Base-by-base conservation (phyloP, 2,113 vertebrate genomes). In the Marcusenius ussheri region DNA sequence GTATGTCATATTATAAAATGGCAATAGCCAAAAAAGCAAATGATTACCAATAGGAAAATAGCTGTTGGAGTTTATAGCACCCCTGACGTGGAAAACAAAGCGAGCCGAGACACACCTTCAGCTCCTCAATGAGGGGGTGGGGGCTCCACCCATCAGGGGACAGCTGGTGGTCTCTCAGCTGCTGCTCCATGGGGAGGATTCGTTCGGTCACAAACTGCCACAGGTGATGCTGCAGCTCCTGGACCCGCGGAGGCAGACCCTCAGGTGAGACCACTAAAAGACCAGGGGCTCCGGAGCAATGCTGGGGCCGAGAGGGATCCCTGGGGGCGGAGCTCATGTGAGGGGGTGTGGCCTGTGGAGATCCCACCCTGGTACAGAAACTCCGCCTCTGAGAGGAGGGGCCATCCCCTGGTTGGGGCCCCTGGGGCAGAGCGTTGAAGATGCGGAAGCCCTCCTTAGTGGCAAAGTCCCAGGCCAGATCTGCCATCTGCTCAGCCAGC, bases 381-480 rank as follows among this genome's bases (percentile, higher is more conserved):
- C 50, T 49, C 51, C 87, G 50, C 3, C 89, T 85, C 21, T 58
- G 77, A 42, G 77, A 31, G 80, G 89, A 53, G 17, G 19, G 21
- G 21, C 19, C 70, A 6, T 31, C 51, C 31, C 17, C 3, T 3
- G 1, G 1, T 0, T 8, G 35, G 51, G 35, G 70, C 5, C 84
- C n/a, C 2, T 88, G 4, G 0, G 95, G 90, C 9, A 93, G 92
- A 42, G 86, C 90, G 90, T 95, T 96, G 92, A 98, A 97, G 88
- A 97, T 47, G 10, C 93, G 95, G 92, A 97, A 97, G n/a, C 97
- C 97, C 93, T 98, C 96, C 86, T 96, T 97, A n/a, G 92, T 47
- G 2, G 97, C 96, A 27, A 97, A 97, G 24, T 97, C 95, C 97
- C 97, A 97, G 0, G 95, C 96, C 91, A 96, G 91, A 15, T 96